A percentile compares a stretch with the other conserved stretches of the same genome.
Conservation (phyloP, 2,113 vertebrate genomes). For the Rhinopomastus cyanomelas region DNA sequence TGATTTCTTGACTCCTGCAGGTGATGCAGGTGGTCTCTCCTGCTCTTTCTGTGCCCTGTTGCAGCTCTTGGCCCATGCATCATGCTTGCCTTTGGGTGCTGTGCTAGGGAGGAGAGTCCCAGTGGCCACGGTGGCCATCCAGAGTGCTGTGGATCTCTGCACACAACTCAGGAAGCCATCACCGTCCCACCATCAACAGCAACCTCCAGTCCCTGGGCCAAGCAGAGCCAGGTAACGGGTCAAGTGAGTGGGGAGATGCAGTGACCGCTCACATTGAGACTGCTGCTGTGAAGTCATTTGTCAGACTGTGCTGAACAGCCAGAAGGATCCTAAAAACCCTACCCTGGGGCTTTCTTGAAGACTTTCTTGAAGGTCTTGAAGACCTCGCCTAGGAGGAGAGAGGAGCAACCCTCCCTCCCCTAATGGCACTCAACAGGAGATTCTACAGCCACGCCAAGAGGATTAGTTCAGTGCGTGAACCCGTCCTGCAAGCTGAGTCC, state of each 20-base stretch:
- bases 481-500: not conserved
- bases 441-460: not conserved
- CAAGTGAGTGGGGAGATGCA: rapidly evolving
- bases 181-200: not conserved
- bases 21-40: not conserved
- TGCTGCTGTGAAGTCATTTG: not conserved
- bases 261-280: rapidly evolving
- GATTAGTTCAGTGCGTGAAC: not conserved
- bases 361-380: not conserved
- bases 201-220: not conserved
- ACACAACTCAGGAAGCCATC: rapidly evolving
- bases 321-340: not conserved
- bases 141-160: rapidly evolving
- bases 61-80: not conserved
- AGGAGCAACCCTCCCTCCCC: not conserved
- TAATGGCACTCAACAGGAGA: not conserved
- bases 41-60: not conserved
- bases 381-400: not conserved
- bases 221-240: rapidly evolving
- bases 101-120: not conserved
- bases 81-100: rapidly evolving
- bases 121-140: rapidly evolving
- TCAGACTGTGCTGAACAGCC: not conserved
- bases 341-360: not conserved
- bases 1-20: not conserved